phyloP scores from a whole-genome alignment of 2,797 vertebrate genomes.

The Babyrousa celebensis region DNA sequence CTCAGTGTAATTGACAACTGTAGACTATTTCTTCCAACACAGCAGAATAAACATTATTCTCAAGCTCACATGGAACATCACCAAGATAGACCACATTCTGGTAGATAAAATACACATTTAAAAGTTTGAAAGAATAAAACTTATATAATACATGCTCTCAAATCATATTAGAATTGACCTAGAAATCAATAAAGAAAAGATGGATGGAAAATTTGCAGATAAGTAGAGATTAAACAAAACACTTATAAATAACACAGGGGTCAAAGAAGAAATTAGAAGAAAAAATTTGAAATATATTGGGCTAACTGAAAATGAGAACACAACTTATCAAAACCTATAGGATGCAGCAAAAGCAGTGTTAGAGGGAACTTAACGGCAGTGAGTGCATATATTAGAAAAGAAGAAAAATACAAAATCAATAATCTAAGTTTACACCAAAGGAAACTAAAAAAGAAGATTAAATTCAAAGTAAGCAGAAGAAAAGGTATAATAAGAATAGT shows the following conservation, averaged over 20 bases:
- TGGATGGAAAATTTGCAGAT: neutral
- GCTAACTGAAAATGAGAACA: slow-evolving; percentile 36
- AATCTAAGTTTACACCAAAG: neutral
- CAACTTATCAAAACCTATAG: neutral
- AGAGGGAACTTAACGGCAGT: neutral
- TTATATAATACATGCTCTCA: neutral
- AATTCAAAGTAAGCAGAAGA: neutral
- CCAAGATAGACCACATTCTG: neutral
- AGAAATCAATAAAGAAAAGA: neutral
- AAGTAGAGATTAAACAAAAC: neutral
- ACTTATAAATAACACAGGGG: neutral
- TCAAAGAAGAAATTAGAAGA: neutral
- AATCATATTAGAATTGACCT: neutral
- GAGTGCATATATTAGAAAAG: neutral
- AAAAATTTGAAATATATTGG: neutral
- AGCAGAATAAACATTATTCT: neutral
- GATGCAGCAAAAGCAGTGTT: slow-evolving; percentile 6
- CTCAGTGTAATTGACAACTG: neutral
- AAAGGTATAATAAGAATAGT: neutral
- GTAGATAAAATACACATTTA: slow-evolving; percentile 4
- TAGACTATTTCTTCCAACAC: neutral
- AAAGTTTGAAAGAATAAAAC: neutral
- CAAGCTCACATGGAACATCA: neutral
- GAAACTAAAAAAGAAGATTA: neutral
- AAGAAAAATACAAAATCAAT: neutral